phyloP scores from a whole-genome alignment of 92 coral and sea anemone species.

The Isaurus tuberculatus region DNA sequence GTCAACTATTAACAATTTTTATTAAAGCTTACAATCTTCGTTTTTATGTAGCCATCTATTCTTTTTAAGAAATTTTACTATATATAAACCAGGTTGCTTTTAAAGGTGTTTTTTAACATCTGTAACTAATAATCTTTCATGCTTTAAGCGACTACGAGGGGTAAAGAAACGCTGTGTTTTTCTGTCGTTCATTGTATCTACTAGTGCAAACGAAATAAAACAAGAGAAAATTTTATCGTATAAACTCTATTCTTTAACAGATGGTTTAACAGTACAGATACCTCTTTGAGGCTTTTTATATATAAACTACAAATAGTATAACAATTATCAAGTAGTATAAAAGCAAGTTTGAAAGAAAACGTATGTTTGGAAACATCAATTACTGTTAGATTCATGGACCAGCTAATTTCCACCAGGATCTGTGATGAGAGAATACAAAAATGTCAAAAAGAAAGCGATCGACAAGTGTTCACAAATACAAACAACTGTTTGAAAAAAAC shows the following conservation, averaged over 20 bases:
- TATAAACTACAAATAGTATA: conserved; percentile 21
- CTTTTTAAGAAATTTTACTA: neutral
- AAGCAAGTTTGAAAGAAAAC: conserved; percentile 19
- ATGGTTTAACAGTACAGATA: neutral
- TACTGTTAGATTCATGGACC: neutral
- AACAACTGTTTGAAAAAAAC: neutral
- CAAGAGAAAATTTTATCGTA: conserved; percentile 12
- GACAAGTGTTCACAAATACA: neutral
- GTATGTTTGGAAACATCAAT: neutral
- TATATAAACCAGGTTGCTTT: neutral
- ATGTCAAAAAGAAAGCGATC: neutral
- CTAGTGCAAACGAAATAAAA: conserved; percentile 21
- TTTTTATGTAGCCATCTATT: neutral
- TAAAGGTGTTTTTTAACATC: neutral
- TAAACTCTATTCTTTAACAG: conserved; percentile 11
- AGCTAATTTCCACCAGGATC: conserved; percentile 44
- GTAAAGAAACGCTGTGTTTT: neutral
- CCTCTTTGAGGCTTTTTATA: neutral
- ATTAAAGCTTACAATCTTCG: neutral
- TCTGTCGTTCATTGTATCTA: neutral
- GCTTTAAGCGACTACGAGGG: neutral
- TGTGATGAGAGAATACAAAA: neutral
- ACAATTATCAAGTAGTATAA: neutral
- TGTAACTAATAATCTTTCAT: neutral
- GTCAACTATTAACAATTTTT: neutral